Conservation (phyloP, 2,113 vertebrate genomes). For the Synodontis membranacea region DNA sequence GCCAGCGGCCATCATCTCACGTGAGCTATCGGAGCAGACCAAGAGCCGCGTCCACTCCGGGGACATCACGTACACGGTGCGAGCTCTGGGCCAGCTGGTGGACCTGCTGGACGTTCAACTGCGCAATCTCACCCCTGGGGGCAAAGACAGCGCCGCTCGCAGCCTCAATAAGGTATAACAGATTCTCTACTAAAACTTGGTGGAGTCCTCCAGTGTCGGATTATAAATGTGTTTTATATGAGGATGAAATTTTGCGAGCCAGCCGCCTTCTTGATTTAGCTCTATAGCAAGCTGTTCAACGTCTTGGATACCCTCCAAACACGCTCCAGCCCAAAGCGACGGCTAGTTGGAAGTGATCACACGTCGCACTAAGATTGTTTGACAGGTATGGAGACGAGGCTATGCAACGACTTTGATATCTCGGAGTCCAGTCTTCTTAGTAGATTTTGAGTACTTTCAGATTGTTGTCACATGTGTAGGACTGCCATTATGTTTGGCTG, state of each 20-base stretch:
- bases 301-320: slow-evolving; percentile 18
- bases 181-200: not conserved
- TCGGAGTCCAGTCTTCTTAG: not conserved
- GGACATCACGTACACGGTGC: slow-evolving; percentile 89
- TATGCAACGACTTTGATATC: not conserved
- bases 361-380: not conserved
- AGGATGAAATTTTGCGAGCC: slow-evolving; percentile 12
- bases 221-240: not conserved
- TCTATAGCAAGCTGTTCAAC: slow-evolving; percentile 10
- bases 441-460: not conserved
- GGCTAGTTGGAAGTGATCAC: slow-evolving; percentile 5
- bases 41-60: slow-evolving; percentile 87
- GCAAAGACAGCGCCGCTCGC: slow-evolving; percentile 95
- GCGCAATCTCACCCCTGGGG: slow-evolving; percentile 91
- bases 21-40: slow-evolving; percentile 92
- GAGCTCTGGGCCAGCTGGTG: slow-evolving; percentile 92
- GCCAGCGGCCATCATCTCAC: slow-evolving; percentile 91
- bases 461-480: not conserved
- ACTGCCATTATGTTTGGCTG: slow-evolving; percentile 4
- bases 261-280: slow-evolving; percentile 5
- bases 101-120: slow-evolving; percentile 93
- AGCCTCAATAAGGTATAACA: slow-evolving; percentile 91
- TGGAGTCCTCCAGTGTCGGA: not conserved
- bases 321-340: not conserved
- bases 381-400: not conserved